Evolutionary conservation across 2,888 invertebrate genomes (phyloP), one percentile per base, ranked within the genome.

Genomic region (Tanypteryx hageni): DNA sequence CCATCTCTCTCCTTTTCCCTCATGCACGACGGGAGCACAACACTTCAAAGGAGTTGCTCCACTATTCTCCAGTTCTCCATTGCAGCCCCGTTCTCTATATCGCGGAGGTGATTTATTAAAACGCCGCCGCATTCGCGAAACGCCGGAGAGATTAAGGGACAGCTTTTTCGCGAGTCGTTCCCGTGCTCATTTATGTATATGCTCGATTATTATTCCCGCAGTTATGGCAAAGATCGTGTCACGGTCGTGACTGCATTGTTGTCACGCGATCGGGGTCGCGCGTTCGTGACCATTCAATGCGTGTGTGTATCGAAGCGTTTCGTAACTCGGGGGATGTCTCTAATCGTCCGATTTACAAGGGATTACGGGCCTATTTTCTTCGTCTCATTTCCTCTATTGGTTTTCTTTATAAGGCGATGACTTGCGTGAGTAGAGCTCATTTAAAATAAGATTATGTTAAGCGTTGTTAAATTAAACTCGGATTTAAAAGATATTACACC

Each of bases 151-250:
- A 44, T 44, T 44, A 76, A 76, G 27, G 76, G 13, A 22, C 27
- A 13, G 76, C 22, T 76, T 76, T 76, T 76, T 27, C 76, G n/a
- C n/a, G n/a, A n/a, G n/a, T n/a, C n/a, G 68, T 22, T 68, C 18
- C 8, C n/a, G n/a, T 9, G 18, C 68, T 0, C 68, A 18, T 27
- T 76, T 44, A 44, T 44, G 44, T 5, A 44, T 44, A 13, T 13
- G 76, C 11, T 22, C 76, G 76, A 76, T 76, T 76, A 13, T 76
- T 76, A 11, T 76, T 76, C 76, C 27, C 11, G 22, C 27, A 14
- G 22, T 76, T 76, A 27, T 76, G 76, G 76, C 76, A 76, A 76
- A 76, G 76, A 76, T 76, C 76, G 76, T 22, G 64, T n/a, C 76
- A 22, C 22, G 22, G 22, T 76, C 76, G 76, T 76, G 76, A 76